phyloP scores from a whole-genome alignment of 2,797 vertebrate species.

The Mycteria americana region DNA sequence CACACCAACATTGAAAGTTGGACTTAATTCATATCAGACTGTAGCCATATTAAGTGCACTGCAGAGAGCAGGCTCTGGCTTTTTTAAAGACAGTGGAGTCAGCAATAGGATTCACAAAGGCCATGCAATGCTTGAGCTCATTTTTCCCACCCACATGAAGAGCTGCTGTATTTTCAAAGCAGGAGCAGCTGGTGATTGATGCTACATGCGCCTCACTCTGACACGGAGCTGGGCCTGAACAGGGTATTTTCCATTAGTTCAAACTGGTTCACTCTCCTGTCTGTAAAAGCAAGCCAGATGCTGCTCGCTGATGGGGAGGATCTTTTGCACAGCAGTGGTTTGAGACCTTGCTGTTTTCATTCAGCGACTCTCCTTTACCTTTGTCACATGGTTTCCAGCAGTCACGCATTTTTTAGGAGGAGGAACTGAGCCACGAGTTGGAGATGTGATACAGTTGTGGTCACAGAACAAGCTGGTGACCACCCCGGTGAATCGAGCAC shows the following conservation, averaged over 20 bases:
- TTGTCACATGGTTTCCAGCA: background rate
- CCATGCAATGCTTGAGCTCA: background rate
- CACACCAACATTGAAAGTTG: background rate
- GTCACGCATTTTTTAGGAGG: background rate
- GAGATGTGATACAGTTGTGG: background rate
- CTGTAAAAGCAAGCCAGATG: background rate
- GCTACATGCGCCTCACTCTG: background rate
- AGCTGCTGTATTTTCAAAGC: background rate
- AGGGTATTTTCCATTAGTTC: background rate
- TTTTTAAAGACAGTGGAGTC: background rate
- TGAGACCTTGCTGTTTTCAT: background rate
- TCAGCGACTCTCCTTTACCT: background rate
- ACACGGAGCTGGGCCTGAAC: background rate
- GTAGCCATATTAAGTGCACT: background rate
- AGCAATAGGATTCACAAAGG: background rate
- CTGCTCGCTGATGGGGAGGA: background rate
- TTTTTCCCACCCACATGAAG: background rate
- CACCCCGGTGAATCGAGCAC: background rate
- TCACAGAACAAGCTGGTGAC: background rate
- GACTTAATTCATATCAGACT: background rate
- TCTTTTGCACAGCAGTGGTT: background rate
- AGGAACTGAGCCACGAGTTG: background rate
- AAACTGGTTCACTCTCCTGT: background rate
- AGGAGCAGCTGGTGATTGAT: background rate
- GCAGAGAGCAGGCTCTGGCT: background rate